Base-by-base conservation (phyloP, 1,140 invertebrate genomes). In the Trichonephila clavipes region DNA sequence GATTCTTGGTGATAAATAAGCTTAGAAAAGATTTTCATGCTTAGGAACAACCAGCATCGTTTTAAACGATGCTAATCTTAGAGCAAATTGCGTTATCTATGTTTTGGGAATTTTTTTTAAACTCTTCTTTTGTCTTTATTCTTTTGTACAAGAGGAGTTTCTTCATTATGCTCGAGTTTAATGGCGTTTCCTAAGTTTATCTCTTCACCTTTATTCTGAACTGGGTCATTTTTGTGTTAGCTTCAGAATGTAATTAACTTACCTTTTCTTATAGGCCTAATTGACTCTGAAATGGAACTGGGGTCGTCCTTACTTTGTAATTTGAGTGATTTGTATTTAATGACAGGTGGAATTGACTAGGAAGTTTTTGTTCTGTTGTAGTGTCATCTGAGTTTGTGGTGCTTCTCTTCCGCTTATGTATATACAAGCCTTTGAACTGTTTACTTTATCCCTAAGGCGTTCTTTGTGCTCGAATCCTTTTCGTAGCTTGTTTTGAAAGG, bases 211-310 rank as follows among this genome's bases (percentile, higher is more conserved):
- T 18, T 21, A 64, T 6, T 6, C 4, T 77, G 72, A 77, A 77
- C 72, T 77, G 16, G 72, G 72, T 77, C 72, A 77, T 6, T 77
- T 64, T 34, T 40, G 72, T 72, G 69, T 40, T 77, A 34, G 72
- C 28, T 77, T 34, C 18, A 28, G 3, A 77, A 40, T 40, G 28
- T 40, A 77, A 77, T 77, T 40, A 77, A 18, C 72, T 77, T 18
- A 16, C 72, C 28, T 77, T 18, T 77, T 18, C 24, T 69, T 24
- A 5, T n/a, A 69, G n/a, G n/a, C 12, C 66, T 69, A 69, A 69
- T 69, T 24, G 66, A 34, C 69, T 77, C 28, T 34, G 28, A 18
- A 40, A 77, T 77, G 72, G 72, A 77, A 18, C 28, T 6, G 1
- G 1, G 34, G 12, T 77, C 24, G 69, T 40, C 66, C 4, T 14